Evolutionary conservation across 2,888 invertebrate genomes (phyloP), one percentile per base, ranked within the genome.

Genomic region (Agonopterix alstromeriana): DNA sequence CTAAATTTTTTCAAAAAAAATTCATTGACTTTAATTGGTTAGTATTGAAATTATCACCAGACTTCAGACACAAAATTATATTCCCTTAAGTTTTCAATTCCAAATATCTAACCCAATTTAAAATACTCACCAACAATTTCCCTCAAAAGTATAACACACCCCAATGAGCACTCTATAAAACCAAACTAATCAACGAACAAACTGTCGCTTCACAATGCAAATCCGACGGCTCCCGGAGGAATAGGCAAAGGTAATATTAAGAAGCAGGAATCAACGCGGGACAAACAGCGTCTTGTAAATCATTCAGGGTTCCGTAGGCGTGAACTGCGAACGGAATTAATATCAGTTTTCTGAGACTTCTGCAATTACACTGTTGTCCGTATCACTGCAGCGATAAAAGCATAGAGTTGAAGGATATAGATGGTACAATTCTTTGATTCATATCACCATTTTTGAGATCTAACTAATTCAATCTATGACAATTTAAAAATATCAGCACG

Each of bases 281-380:
- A 65, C 62, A 60, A 66, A 65, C 62, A 65, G 59, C 60, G 65
- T 68, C 73, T 73, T 74, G 70, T 83, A 77, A 83, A 79, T 78
- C 74, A 73, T 73, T 72, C 68, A 74, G 61, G 58, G 57, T 50
- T 49, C 49, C 51, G 70, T 65, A 65, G 62, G 72, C 70, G 73
- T 66, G 70, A 75, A 71, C 70, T 70, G 65, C 67, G 70, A 75
- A 71, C 70, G 70, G 65, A 77, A 80, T 81, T 82, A 81, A 85
- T 87, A 86, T 77, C 82, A 74, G 76, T 83, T 83, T 82, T 81
- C 78, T 82, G 71, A 78, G 79, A 80, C 81, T 73, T 73, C 65
- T 58, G 68, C 85, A 83, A 86, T 86, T 85, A 85, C 81, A 70
- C 61, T 66, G 74, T 69, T 77, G 78, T 67, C 73, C 67, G 83